Conservation (phyloP, 2,888 invertebrate species). For the Tetheella fluctuosa region DNA sequence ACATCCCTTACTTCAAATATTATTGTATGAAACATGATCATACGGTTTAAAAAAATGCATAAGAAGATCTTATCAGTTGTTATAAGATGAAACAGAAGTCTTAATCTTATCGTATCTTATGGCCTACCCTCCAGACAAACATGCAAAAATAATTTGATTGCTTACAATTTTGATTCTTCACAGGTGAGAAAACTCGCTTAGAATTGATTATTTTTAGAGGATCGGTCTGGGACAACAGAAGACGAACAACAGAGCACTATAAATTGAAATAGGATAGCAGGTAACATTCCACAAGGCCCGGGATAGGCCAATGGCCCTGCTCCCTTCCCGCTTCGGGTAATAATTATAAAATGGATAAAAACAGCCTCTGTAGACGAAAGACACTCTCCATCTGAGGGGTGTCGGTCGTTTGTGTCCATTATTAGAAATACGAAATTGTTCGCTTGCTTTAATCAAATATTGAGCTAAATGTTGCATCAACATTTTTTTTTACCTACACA, state of each 20-base stretch:
- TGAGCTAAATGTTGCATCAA: too few relatives aligned
- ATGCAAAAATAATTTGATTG: background rate
- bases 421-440: constrained; percentile 16
- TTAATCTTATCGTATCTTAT: background rate
- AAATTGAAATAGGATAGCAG: constrained; percentile 47
- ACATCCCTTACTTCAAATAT: too few relatives aligned
- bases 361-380: constrained; percentile 48
- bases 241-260: constrained; percentile 22
- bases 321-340: constrained; percentile 36
- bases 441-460: background rate
- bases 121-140: background rate
- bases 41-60: too few relatives aligned
- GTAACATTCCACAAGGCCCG: constrained; percentile 60
- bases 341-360: constrained; percentile 60
- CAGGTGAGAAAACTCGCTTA: constrained; percentile 5
- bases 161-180: background rate
- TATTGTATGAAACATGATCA: too few relatives aligned
- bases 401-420: constrained; percentile 45
- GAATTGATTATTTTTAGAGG: constrained; percentile 23
- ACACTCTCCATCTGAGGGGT: constrained; percentile 48
- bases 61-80: too few relatives aligned
- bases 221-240: background rate
- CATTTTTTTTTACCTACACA: too few relatives aligned
- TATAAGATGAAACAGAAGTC: too few relatives aligned
- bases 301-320: constrained; percentile 20